Conservation (phyloP, 1,140 invertebrate genomes). For the Achatina immaculata region DNA sequence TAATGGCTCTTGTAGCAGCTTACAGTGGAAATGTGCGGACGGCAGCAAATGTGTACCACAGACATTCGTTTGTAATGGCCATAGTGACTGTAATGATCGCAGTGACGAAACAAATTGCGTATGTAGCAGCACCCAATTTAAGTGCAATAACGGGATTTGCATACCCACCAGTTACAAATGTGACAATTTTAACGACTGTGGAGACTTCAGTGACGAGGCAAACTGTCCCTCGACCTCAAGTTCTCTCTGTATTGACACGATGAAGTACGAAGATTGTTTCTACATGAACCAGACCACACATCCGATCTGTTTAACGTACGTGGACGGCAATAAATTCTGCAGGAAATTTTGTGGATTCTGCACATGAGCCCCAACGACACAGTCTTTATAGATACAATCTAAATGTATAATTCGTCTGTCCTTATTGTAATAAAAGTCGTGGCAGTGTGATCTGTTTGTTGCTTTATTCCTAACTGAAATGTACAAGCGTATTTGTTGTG, state of each 20-base stretch:
- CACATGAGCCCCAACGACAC: no score
- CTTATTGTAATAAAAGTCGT: no score
- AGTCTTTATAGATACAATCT: no score
- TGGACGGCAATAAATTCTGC: background rate
- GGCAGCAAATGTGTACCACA: background rate
- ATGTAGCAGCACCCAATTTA: constrained; percentile 82
- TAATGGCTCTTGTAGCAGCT: constrained; percentile 41
- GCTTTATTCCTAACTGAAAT: no score
- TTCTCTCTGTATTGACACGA: background rate
- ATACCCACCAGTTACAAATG: constrained; percentile 73
- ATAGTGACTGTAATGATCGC: constrained; percentile 42
- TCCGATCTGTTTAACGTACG: background rate
- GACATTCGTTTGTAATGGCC: constrained; percentile 39
- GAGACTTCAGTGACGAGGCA: constrained; percentile 62
- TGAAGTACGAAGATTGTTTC: background rate
- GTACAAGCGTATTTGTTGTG: no score
- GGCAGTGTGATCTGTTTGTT: no score
- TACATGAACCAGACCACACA: constrained; percentile 8
- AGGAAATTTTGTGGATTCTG: constrained; percentile 6
- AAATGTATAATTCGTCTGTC: no score
- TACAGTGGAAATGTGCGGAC: constrained; percentile 39
- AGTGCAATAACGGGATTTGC: constrained; percentile 80
- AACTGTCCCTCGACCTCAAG: constrained; percentile 41
- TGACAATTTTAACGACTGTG: constrained; percentile 70
- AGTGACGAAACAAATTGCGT: constrained; percentile 45